Base-by-base conservation (phyloP, 2,797 vertebrate genomes). In the Catharus ustulatus region DNA sequence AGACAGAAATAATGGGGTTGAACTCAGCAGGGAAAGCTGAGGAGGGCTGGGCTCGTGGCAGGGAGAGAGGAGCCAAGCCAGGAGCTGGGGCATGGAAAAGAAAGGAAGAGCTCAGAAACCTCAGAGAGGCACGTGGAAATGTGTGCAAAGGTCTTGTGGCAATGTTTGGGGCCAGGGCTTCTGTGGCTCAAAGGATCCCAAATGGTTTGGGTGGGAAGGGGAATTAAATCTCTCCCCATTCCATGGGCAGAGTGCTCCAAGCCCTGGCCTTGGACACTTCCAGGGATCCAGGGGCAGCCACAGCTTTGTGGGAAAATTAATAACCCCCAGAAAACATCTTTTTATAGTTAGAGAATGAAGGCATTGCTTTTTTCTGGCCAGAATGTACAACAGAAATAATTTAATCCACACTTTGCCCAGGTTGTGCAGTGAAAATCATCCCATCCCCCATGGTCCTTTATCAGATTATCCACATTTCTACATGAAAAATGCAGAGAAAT, bases 1-100 rank as follows among this genome's bases (percentile, higher is more conserved):
- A 54, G 66, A 74, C 77, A 43, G 58, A 86, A 93, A 93, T 96
- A 94, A 96, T 82, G 90, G 88, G 86, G 38, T 81, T 91, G 92
- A 94, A 91, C 61, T 81, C 58, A 0, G 67, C 34, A 11, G 72
- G 71, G 59, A 51, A 61, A 32, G 43, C 38, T 23, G 30, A 46
- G 63, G 26, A 61, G 46, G 36, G 48, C 32, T n/a, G 52, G 15
- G 10, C 3, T 5, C 2, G 0, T 6, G 67, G 18, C 21, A 27
- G 45, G 69, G 5, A 45, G 61, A 59, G 51, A 62, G 51, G 46
- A 86, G 32, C 32, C n/a, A 48, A 45, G 45, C 36, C 3, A 20
- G 78, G 66, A 43, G 55, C 55, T 9, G 26, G 30, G 38, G 48
- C 4, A 10, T 6, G 46, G 59, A 14, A 26, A 36, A 73, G 55